A percentile compares a stretch with the other conserved stretches of the same genome.
Conservation (phyloP, 2,888 invertebrate species). For the Chymomyza amoena region DNA sequence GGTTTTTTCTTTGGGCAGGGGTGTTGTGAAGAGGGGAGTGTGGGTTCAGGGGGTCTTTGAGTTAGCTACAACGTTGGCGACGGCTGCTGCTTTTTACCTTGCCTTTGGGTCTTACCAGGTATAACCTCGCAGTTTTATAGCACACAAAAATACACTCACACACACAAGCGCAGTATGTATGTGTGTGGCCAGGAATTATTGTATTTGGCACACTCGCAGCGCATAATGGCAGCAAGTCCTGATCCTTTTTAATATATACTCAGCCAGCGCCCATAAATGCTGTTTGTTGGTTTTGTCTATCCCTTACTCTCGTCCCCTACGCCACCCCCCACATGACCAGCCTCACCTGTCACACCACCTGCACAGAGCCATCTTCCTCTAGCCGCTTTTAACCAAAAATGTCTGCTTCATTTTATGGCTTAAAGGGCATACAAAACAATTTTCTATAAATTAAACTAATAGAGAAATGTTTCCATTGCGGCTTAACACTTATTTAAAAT, state of each 20-base stretch:
- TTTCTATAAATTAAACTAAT: constrained; percentile 73
- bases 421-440: constrained; percentile 62
- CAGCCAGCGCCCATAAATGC: constrained; percentile 10
- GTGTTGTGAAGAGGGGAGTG: constrained; percentile 28
- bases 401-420: neutral
- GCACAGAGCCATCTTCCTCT: neutral
- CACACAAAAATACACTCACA: constrained; percentile 36
- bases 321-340: neutral
- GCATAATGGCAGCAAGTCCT: constrained; percentile 28
- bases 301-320: neutral
- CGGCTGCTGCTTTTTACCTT: constrained; percentile 39
- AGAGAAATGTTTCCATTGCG: constrained; percentile 20
- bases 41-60: neutral
- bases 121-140: constrained; percentile 70
- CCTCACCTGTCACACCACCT: neutral
- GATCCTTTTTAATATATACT: constrained; percentile 70
- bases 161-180: constrained; percentile 4
- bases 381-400: neutral
- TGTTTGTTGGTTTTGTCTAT: neutral
- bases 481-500: neutral
- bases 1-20: constrained; percentile 31
- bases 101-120: constrained; percentile 45
- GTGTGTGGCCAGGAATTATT: constrained; percentile 24
- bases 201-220: constrained; percentile 7
- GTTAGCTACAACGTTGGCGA: neutral